Conservation (phyloP, 2,113 vertebrate genomes). For the Hyperoodon ampullatus region DNA sequence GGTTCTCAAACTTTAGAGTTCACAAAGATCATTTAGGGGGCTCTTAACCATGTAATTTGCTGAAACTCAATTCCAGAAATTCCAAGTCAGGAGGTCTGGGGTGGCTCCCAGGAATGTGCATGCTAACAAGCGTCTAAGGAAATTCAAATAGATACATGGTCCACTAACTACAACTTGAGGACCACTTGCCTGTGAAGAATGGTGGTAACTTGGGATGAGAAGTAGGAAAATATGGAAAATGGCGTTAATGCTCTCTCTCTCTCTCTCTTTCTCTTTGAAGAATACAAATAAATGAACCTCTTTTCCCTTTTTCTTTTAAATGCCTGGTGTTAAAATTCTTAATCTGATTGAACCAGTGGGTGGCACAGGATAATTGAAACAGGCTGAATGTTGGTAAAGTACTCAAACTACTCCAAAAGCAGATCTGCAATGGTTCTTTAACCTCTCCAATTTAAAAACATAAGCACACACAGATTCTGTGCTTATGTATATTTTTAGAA, state of each 20-base stretch:
- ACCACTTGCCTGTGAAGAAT: not conserved
- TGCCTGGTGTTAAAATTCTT: conserved; percentile 21
- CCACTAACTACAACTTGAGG: not conserved
- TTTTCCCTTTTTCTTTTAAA: not conserved
- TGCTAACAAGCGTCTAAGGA: not conserved
- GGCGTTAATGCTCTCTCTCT: not conserved
- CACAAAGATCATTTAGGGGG: not conserved
- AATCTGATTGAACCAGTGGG: not conserved
- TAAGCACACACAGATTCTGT: not conserved
- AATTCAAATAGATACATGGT: not conserved
- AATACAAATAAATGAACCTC: not conserved
- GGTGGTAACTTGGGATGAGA: not conserved
- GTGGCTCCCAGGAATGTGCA: not conserved
- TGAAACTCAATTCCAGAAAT: not conserved
- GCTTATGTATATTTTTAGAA: conserved; percentile 24
- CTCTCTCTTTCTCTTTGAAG: not conserved
- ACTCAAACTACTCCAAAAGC: not conserved
- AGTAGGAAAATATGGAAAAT: not conserved
- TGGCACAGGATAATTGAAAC: not conserved
- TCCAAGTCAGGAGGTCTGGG: not conserved
- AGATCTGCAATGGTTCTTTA: not conserved
- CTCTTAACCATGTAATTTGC: not conserved
- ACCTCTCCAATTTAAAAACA: not conserved
- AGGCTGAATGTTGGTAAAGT: not conserved
- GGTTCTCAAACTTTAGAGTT: not conserved